Evolutionary conservation across 2,797 vertebrate species (phyloP).

Genomic region (Lithobates pipiens): DNA sequence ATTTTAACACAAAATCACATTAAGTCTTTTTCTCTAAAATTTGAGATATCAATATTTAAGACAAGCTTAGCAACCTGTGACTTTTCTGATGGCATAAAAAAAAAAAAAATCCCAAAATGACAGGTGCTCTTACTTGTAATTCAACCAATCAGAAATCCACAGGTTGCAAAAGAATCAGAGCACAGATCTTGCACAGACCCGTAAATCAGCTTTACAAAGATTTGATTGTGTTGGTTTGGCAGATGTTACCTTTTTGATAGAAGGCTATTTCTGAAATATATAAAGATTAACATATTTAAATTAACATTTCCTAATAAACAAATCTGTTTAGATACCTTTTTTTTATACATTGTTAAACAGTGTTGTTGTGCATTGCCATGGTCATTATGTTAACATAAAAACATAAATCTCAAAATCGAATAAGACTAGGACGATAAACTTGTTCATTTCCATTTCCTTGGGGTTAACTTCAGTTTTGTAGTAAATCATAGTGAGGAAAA

Average conservation of each 20-base stretch:
- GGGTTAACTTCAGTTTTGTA: constrained; percentile 69
- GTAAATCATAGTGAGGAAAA: constrained; percentile 67
- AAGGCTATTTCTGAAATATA: constrained; percentile 72
- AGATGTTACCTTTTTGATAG: constrained; percentile 73
- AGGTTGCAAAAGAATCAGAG: constrained; percentile 72
- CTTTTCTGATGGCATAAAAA: not conserved
- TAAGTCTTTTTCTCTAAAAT: constrained; percentile 79
- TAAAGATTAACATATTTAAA: constrained; percentile 64
- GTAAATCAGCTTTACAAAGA: constrained; percentile 75
- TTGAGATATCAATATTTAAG: constrained; percentile 70
- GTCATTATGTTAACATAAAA: constrained; percentile 69
- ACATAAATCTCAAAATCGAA: constrained; percentile 66
- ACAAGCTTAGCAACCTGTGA: constrained; percentile 1
- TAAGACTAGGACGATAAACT: constrained; percentile 66
- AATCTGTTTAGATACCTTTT: constrained; percentile 68
- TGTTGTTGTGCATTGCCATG: constrained; percentile 76
- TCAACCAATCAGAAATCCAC: constrained; percentile 1
- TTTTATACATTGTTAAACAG: constrained; percentile 75
- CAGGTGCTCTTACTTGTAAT: not conserved
- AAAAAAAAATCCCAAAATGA: not conserved
- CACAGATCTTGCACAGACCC: constrained; percentile 89
- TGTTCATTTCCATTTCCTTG: constrained; percentile 63
- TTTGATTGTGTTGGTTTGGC: constrained; percentile 73
- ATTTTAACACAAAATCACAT: constrained; percentile 79
- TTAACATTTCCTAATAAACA: constrained; percentile 76